Percentiles rank a stretch among this genome's conserved stretches.
phyloP scores from a whole-genome alignment of 2,113 vertebrate species.

The Hippocampus abdominalis region DNA sequence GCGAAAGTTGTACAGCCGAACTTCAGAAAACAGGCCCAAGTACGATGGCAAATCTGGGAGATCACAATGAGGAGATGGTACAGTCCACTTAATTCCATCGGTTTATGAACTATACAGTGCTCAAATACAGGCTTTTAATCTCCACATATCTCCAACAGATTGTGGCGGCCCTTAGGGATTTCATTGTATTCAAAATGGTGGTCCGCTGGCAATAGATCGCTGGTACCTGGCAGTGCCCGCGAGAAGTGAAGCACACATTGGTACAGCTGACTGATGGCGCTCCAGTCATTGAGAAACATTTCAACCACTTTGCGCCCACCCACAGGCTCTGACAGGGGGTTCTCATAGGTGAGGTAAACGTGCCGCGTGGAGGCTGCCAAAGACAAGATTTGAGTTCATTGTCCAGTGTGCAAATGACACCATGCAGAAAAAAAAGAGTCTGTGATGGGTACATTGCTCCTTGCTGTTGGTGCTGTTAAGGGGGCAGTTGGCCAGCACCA shows the following conservation, averaged over 20 bases:
- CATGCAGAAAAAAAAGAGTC: background rate
- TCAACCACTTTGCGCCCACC: constrained; percentile 96
- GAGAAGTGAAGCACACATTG: constrained; percentile 96
- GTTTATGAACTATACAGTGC: background rate
- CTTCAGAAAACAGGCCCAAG: constrained; percentile 91
- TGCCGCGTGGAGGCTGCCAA: constrained; percentile 85
- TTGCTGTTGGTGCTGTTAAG: constrained; percentile 90
- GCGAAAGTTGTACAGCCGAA: constrained; percentile 94
- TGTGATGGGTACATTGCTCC: constrained; percentile 82
- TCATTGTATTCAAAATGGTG: background rate
- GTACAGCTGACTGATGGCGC: constrained; percentile 90
- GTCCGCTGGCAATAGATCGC: background rate
- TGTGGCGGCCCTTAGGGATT: background rate
- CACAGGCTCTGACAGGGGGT: constrained; percentile 92
- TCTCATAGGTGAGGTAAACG: constrained; percentile 95
- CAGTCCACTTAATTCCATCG: background rate
- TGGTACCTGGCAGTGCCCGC: constrained; percentile 82
- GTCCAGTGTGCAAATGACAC: background rate
- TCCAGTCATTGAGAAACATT: constrained; percentile 99
- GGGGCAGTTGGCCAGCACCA: constrained; percentile 93
- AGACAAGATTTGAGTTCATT: constrained; percentile 12
- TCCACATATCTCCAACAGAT: background rate
- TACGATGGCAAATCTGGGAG: constrained; percentile 88
- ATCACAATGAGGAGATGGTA: background rate
- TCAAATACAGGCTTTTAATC: background rate